Conservation (phyloP, 2,888 invertebrate species). For the Panopea generosa region DNA sequence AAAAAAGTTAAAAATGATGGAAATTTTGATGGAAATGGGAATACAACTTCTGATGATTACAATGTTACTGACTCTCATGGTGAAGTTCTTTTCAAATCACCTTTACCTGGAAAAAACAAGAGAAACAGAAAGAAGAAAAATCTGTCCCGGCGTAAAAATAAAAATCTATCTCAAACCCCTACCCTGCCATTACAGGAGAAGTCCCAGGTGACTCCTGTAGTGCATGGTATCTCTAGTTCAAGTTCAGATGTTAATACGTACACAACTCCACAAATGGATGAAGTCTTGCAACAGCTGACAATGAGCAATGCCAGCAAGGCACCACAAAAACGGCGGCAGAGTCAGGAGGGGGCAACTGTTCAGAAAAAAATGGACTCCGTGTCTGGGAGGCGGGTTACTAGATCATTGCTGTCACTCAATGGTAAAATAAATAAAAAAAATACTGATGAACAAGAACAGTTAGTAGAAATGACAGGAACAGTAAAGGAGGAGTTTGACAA, state of each 20-base stretch:
- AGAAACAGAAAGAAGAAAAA: constrained; percentile 1
- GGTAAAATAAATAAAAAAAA: constrained; percentile 1
- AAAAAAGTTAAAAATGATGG: background rate
- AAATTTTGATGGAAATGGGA: background rate
- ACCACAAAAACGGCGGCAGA: constrained; percentile 55
- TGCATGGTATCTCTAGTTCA: background rate
- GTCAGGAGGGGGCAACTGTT: constrained; percentile 12
- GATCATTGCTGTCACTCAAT: constrained; percentile 27
- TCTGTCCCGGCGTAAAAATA: background rate
- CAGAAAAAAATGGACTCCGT: constrained; percentile 27
- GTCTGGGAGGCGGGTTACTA: constrained; percentile 35
- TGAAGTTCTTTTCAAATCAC: constrained; percentile 24
- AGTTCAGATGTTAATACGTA: constrained; percentile 10
- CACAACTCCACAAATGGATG: constrained; percentile 68
- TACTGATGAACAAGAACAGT: background rate
- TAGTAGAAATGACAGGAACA: background rate
- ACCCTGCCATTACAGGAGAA: background rate
- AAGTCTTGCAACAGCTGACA: constrained; percentile 40
- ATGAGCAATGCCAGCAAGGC: constrained; percentile 55
- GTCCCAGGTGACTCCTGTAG: constrained; percentile 5
- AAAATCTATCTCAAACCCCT: background rate
- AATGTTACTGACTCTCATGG: background rate
- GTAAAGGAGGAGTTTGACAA: background rate
- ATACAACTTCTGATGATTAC: too few species aligned
- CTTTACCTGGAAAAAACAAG: constrained; percentile 9